These are phyloP conservation scores for Tenebrosternarchus preto DNA, from an alignment of 2,113 vertebrate species.

Conservation along the genomic window DNA sequence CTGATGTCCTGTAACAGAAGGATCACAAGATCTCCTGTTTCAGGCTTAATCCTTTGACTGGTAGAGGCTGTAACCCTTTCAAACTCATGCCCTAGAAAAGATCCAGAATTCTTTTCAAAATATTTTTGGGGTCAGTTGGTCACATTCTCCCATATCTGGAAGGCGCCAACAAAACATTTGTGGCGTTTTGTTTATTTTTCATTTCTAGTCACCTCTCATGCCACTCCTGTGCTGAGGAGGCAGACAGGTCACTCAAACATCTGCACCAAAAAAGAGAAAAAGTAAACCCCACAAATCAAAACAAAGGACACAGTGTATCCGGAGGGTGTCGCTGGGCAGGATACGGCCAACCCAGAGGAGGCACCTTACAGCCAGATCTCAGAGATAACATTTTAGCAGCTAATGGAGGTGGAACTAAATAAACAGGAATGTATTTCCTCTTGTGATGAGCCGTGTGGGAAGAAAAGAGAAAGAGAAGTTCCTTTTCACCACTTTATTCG, in stretches of 20 bases:
- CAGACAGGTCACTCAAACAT: constrained; percentile 23
- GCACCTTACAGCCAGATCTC: constrained; percentile 30
- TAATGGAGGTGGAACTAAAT: constrained; percentile 48
- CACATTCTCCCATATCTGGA: not conserved
- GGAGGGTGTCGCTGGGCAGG: constrained; percentile 12
- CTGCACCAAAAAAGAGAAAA: not conserved
- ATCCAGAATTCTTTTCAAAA: not conserved
- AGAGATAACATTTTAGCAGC: constrained; percentile 38
- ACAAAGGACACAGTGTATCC: constrained; percentile 12
- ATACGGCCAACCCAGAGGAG: not conserved
- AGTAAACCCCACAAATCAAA: not conserved
- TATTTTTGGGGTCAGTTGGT: not conserved
- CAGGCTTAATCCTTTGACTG: not conserved
- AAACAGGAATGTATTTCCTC: constrained; percentile 48
- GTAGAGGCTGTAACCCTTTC: not conserved
- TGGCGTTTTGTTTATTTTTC: not conserved
- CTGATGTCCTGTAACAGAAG: not conserved
- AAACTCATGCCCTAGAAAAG: not conserved
- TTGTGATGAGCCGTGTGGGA: constrained; percentile 10
- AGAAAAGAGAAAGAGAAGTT: constrained; percentile 22
- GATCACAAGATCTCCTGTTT: not conserved
- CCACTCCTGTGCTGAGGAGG: not conserved
- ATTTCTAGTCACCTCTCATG: not conserved
- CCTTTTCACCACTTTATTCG: constrained; percentile 18
- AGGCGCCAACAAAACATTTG: not conserved